These are phyloP conservation scores for Brassicogethes aeneus DNA, from an alignment of 2,888 invertebrate species.

Conservation along the genomic window DNA sequence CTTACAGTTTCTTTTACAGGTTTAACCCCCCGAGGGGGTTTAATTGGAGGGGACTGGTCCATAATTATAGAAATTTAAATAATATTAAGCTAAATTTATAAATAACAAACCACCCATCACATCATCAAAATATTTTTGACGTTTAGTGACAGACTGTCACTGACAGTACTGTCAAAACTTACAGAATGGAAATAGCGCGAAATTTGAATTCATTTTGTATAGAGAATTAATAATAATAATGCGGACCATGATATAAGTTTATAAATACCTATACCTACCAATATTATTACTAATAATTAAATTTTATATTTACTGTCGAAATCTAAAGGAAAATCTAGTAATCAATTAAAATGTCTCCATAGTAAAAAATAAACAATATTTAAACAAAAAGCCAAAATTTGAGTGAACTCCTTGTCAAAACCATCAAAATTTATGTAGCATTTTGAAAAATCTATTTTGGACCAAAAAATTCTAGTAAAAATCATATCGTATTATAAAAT, in stretches of 20 bases:
- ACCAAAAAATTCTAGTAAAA: not conserved
- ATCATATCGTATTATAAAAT: too few relatives aligned
- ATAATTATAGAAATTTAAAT: conserved; percentile 11
- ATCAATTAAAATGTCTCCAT: not conserved
- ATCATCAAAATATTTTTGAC: not conserved
- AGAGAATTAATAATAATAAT: too few relatives aligned
- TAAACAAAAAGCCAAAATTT: not conserved
- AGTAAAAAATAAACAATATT: conserved; percentile 2
- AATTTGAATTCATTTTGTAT: too few relatives aligned
- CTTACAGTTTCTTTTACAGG: conserved; percentile 77
- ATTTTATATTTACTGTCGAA: too few relatives aligned
- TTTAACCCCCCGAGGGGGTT: conserved; percentile 81
- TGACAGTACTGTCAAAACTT: too few relatives aligned
- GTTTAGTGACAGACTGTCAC: too few relatives aligned
- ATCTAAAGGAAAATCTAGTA: conserved; percentile 1
- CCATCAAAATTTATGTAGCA: not conserved
- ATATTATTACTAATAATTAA: too few relatives aligned
- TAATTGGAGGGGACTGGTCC: conserved; percentile 58
- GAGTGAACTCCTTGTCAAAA: not conserved
- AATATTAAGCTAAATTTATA: not conserved
- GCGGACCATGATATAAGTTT: too few relatives aligned
- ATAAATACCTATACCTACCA: too few relatives aligned
- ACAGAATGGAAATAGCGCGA: too few relatives aligned
- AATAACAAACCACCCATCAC: not conserved
- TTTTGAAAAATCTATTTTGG: not conserved